Base-by-base conservation (phyloP, 2,888 invertebrate species). In the Fragum sueziense region DNA sequence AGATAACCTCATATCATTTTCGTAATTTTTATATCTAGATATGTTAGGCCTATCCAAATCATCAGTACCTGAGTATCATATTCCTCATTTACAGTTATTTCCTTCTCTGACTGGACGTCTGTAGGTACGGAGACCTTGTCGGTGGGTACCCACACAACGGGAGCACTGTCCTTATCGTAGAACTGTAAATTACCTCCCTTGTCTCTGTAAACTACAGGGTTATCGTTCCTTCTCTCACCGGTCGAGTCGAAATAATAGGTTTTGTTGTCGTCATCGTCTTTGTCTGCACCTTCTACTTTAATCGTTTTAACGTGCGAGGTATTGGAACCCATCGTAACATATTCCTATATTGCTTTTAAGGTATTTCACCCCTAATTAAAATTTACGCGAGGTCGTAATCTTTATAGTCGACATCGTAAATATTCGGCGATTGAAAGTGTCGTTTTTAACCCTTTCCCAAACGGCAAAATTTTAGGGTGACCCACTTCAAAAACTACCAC, bases 181-280 rank as follows among this genome's bases (percentile, higher is more conserved):
- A 69, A 9, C 37, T 74, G 61, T 7, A 80, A 69, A 4, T 41
- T 80, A 7, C 76, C 80, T 25, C 74, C 76, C 27, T 59, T 70
- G 67, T 80, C 76, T 67, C 80, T 57, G 47, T 74, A 80, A 0
- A 76, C 80, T 14, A 80, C 31, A 7, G 73, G 62, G 4, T 51
- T 31, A 33, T 61, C 61, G 1, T 17, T 31, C 9, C 33, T 61
- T n/a, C 7, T 33, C 33, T 61, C 17, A 7, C 33, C 61, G 20
- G 31, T 11, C 4, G 61, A 61, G 33, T 33, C 61, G 33, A 61
- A 61, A 2, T n/a, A 33, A 20, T 61, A n/a, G 6, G 14, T n/a
- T 6, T 31, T 33, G n/a, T 31, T 61, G 61, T 61, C 31, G 20
- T 11, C 33, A 9, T 4, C 11, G 34, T 34, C 41, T 9, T 41